These are phyloP conservation scores for Cairina moschata DNA, from an alignment of 2,113 vertebrate genomes.

Conservation along the genomic window DNA sequence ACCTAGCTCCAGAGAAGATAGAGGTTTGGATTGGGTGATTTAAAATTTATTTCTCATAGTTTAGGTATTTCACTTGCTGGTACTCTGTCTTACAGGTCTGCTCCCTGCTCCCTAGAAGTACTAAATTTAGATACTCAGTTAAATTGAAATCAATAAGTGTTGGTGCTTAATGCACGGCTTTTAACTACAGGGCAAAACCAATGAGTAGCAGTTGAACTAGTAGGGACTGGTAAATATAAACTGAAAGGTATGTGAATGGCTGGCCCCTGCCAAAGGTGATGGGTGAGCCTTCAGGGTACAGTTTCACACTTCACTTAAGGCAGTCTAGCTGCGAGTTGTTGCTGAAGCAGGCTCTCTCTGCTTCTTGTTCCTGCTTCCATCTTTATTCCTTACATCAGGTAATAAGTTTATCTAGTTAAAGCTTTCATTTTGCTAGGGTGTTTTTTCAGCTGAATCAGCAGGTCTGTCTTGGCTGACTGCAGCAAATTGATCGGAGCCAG, in stretches of 20 bases:
- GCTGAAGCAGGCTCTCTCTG: not conserved
- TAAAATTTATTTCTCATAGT: not conserved
- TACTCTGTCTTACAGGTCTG: not conserved
- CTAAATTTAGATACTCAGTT: not conserved
- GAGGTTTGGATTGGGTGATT: not conserved
- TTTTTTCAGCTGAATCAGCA: not conserved
- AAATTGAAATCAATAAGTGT: not conserved
- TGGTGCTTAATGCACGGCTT: not conserved
- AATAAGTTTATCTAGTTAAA: not conserved
- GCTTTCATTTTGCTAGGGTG: not conserved
- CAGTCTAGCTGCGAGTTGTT: not conserved
- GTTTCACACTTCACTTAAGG: not conserved
- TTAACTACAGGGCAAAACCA: not conserved
- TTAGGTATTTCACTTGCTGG: not conserved
- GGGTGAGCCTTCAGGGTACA: not conserved
- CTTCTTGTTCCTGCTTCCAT: not conserved
- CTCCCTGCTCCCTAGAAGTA: not conserved
- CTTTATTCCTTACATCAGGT: not conserved
- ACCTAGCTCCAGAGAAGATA: not conserved
- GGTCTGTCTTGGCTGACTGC: not conserved
- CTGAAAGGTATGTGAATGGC: not conserved
- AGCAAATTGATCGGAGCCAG: not conserved
- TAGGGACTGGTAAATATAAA: not conserved
- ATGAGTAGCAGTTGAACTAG: not conserved
- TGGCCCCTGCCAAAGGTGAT: not conserved